Evolutionary conservation across 2,113 vertebrate species (phyloP).

Genomic region (Gasterosteus nipponicus): DNA sequence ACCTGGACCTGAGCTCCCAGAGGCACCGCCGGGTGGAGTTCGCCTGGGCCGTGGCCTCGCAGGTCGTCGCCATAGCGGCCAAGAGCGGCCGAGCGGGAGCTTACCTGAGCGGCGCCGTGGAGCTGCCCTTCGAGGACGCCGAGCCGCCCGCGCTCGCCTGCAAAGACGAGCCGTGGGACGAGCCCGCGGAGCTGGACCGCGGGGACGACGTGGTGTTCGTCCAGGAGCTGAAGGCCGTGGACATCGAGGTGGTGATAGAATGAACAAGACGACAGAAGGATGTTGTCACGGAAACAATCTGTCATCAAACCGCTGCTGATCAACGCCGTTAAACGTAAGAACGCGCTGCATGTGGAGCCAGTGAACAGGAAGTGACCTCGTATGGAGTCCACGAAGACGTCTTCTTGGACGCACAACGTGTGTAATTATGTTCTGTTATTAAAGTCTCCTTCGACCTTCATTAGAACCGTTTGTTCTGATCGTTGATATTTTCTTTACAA

Average conservation of each 20-base stretch:
- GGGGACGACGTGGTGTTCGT: conserved; percentile 21
- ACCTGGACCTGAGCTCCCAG: conserved; percentile 54
- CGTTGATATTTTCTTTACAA: too few relatives aligned
- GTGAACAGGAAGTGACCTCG: too few relatives aligned
- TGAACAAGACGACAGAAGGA: too few relatives aligned
- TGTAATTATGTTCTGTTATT: too few relatives aligned
- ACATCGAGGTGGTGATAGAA: conserved; percentile 52
- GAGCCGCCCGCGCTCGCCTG: not conserved
- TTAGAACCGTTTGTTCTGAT: too few relatives aligned
- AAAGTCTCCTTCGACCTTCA: too few relatives aligned
- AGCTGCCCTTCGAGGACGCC: conserved; percentile 14
- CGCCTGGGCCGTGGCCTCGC: conserved; percentile 44
- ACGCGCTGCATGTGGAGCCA: too few relatives aligned
- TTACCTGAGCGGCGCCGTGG: conserved; percentile 29
- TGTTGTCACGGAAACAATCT: too few relatives aligned
- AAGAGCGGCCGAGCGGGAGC: not conserved
- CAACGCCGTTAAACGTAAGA: too few relatives aligned
- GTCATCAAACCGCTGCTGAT: too few relatives aligned
- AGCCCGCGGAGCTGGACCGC: not conserved
- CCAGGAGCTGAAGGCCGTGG: conserved; percentile 44
- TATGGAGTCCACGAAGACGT: too few relatives aligned
- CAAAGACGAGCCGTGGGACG: conserved; percentile 46
- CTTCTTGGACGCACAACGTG: too few relatives aligned
- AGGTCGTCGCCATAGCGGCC: conserved; percentile 41
- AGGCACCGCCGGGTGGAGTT: conserved; percentile 42